Evolutionary conservation across 2,888 invertebrate species (phyloP).

Genomic region (Neria commutata): DNA sequence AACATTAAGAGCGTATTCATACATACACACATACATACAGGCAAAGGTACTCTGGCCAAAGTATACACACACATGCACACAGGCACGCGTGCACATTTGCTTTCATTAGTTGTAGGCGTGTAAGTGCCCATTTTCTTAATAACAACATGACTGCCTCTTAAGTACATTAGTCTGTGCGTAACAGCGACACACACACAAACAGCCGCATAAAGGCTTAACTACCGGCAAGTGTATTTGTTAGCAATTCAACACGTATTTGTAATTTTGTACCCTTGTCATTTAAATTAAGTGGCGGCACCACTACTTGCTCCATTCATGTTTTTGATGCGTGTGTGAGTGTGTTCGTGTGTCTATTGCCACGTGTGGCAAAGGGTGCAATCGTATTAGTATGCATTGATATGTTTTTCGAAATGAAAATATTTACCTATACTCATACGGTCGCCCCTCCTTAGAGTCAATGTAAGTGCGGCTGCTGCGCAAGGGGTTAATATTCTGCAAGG

Average conservation of each 20-base stretch:
- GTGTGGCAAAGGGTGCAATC: too few relatives aligned
- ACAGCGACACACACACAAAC: not conserved
- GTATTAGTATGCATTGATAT: too few relatives aligned
- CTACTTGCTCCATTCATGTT: conserved; percentile 6
- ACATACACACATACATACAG: not conserved
- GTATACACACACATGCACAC: not conserved
- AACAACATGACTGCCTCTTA: too few relatives aligned
- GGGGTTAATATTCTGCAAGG: too few relatives aligned
- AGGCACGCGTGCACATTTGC: not conserved
- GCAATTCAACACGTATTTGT: conserved; percentile 19
- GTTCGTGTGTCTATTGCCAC: too few relatives aligned
- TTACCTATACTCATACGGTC: too few relatives aligned
- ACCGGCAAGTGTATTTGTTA: not conserved
- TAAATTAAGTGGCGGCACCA: conserved; percentile 9
- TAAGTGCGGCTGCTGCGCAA: too few relatives aligned
- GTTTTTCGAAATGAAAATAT: too few relatives aligned
- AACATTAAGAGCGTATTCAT: not conserved
- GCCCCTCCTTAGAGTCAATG: too few relatives aligned
- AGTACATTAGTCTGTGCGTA: not conserved
- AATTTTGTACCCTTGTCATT: conserved; percentile 19
- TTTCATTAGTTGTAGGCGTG: not conserved
- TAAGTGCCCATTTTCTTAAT: not conserved
- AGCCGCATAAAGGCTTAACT: not conserved
- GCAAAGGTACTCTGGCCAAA: too few relatives aligned
- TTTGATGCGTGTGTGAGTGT: not conserved